Percentiles rank a stretch among this genome's conserved stretches.
Evolutionary conservation across 2,113 vertebrate genomes (phyloP).

Genomic region (Otis tarda): DNA sequence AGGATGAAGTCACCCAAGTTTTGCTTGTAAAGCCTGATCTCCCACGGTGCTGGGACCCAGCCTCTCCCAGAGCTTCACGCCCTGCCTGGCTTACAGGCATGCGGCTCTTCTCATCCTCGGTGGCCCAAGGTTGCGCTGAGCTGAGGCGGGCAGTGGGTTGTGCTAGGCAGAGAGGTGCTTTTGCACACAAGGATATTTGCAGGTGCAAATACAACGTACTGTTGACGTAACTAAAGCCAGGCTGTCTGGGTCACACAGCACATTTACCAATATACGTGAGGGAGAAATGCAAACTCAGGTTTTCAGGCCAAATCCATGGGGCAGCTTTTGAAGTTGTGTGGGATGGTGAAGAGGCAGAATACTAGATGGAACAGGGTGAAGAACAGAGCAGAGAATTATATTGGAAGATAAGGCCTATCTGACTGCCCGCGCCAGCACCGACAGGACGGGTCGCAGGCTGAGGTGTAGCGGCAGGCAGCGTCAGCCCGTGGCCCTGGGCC

Average conservation of each 20-base stretch:
- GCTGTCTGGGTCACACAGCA: background rate
- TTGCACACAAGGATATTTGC: background rate
- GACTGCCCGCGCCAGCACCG: background rate
- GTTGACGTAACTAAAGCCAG: background rate
- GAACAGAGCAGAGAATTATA: background rate
- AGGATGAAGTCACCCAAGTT: constrained; percentile 43
- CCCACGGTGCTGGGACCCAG: background rate
- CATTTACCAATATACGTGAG: accelerated
- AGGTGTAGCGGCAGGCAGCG: background rate
- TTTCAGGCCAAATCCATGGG: background rate
- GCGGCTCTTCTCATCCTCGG: background rate
- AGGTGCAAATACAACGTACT: background rate
- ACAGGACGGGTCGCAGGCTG: background rate
- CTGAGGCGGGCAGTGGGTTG: background rate
- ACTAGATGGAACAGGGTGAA: background rate
- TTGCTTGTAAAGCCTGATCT: constrained; percentile 3
- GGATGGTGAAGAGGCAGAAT: background rate
- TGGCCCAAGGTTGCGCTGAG: background rate
- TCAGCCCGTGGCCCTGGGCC: background rate
- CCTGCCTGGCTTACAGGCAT: background rate
- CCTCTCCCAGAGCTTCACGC: background rate
- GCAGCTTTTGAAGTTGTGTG: background rate
- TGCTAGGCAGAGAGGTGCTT: background rate
- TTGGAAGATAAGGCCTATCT: background rate
- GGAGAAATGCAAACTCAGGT: background rate